These are phyloP conservation scores for Hydrophis major DNA, from an alignment of 2,797 vertebrate genomes.

Conservation along the genomic window DNA sequence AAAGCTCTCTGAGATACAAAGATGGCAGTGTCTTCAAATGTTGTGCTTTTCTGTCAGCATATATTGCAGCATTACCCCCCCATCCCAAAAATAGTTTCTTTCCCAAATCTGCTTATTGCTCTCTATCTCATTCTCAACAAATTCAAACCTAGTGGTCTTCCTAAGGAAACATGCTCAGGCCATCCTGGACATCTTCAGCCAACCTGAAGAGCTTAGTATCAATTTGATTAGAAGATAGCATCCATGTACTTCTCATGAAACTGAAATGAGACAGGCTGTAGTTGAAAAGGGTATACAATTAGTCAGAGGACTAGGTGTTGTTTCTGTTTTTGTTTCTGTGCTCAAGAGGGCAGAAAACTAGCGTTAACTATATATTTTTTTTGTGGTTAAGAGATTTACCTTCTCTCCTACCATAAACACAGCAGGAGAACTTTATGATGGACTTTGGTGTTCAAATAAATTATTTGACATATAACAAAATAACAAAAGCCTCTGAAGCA, in stretches of 20 bases:
- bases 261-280: background rate
- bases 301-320: background rate
- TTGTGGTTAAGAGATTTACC: background rate
- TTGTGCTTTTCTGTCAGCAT: background rate
- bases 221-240: rapidly evolving
- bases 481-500: background rate
- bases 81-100: rapidly evolving
- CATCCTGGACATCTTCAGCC: rapidly evolving
- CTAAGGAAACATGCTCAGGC: background rate
- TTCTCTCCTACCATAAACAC: background rate
- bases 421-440: background rate
- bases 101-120: background rate
- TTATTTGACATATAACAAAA: too few species aligned
- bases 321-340: background rate
- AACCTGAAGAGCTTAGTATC: background rate
- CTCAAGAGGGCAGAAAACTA: background rate
- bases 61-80: rapidly evolving
- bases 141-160: rapidly evolving
- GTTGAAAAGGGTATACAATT: background rate
- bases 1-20: conserved; percentile 18
- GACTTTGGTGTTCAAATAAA: background rate
- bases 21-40: conserved; percentile 27
- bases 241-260: background rate
- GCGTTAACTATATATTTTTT: background rate
- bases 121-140: background rate